Conservation (phyloP, 2,113 vertebrate genomes). For the Struthidea cinerea region DNA sequence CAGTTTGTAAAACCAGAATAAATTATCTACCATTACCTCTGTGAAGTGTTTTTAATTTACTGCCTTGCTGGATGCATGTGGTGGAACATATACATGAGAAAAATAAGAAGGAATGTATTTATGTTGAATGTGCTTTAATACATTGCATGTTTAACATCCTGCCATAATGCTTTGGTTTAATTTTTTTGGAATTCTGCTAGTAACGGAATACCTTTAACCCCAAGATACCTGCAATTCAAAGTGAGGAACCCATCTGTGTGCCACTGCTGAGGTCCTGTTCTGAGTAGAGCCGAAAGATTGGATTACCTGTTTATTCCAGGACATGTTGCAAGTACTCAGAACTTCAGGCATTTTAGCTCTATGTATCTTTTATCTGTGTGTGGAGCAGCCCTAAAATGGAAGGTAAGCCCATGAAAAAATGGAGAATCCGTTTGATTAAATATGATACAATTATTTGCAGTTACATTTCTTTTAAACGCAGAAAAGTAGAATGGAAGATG, state of each 20-base stretch:
- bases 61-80: not conserved
- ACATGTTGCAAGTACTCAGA: not conserved
- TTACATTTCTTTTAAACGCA: not conserved
- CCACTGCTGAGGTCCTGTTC: not conserved
- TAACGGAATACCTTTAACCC: not conserved
- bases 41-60: conserved; percentile 42
- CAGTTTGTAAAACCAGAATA: not conserved
- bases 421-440: not conserved
- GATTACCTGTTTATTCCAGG: not conserved
- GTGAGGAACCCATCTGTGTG: not conserved
- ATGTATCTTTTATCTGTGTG: not conserved
- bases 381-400: not conserved
- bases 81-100: not conserved
- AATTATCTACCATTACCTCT: conserved; percentile 7
- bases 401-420: not conserved
- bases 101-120: not conserved
- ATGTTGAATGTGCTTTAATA: not conserved
- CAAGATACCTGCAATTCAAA: not conserved
- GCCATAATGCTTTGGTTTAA: not conserved
- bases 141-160: not conserved
- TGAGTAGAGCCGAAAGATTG: not conserved
- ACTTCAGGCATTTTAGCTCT: not conserved
- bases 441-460: not conserved
- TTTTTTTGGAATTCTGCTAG: not conserved
- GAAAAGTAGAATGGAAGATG: not conserved